Percentiles rank a stretch among this genome's conserved stretches.
Conservation (phyloP, 2,797 vertebrate species). For the Chrosomus eos region DNA sequence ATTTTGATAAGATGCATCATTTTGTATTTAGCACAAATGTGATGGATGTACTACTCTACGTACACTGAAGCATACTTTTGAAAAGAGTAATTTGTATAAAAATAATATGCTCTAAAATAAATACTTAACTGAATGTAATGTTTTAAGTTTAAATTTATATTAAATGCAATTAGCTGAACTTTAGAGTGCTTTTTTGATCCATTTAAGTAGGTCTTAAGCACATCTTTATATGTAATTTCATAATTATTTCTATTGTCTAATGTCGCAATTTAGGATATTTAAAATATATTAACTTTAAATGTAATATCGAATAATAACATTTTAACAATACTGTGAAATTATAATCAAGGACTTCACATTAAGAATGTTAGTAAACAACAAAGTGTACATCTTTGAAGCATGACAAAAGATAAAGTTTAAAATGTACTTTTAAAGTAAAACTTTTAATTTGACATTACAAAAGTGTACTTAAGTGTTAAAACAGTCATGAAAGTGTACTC, state of each 20-base stretch:
- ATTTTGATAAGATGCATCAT: neutral
- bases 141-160: neutral
- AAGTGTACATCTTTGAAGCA: neutral
- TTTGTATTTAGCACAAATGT: neutral
- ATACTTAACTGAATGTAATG: neutral
- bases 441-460: neutral
- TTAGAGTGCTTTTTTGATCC: neutral
- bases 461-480: neutral
- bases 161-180: neutral
- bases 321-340: neutral
- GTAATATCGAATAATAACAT: neutral
- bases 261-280: neutral
- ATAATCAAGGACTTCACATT: neutral
- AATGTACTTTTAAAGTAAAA: neutral
- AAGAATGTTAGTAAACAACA: neutral
- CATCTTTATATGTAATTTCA: neutral
- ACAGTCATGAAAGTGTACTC: neutral
- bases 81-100: neutral
- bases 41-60: neutral
- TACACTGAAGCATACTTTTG: neutral
- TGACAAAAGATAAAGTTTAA: neutral
- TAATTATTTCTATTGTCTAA: neutral
- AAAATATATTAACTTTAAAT: neutral
- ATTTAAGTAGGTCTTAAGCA: neutral
- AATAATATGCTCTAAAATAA: neutral